A percentile compares a stretch with the other conserved stretches of the same genome.
Evolutionary conservation across 1,140 invertebrate species (phyloP).

Genomic region (Aphidius gifuensis): DNA sequence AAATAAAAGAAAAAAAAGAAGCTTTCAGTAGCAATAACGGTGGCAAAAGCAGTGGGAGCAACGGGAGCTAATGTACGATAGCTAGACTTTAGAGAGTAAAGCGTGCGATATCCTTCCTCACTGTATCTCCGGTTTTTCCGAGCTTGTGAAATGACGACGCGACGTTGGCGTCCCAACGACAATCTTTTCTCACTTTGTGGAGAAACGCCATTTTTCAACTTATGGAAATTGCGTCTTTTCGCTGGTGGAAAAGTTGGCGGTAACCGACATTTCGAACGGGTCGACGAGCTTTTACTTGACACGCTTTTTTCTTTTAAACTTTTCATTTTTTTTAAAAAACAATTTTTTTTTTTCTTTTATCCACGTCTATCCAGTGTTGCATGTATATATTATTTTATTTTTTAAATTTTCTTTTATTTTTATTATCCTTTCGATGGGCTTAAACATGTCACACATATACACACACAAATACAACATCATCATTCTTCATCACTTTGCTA

Average conservation of each 20-base stretch:
- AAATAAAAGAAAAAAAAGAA: neutral
- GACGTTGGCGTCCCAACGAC: constrained; percentile 24
- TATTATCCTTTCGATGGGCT: neutral
- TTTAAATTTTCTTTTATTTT: constrained; percentile 6
- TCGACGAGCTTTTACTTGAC: constrained; percentile 1
- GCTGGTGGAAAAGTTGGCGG: constrained; percentile 33
- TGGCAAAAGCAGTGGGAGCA: neutral
- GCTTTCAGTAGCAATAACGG: neutral
- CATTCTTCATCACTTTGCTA: constrained; percentile 4
- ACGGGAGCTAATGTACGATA: constrained; percentile 18
- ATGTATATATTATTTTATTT: neutral
- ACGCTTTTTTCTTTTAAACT: constrained; percentile 17
- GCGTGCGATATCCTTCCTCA: constrained; percentile 8
- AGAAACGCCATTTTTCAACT: constrained; percentile 48
- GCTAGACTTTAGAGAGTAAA: neutral
- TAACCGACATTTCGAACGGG: constrained; percentile 25
- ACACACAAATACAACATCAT: neutral
- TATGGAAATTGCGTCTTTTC: constrained; percentile 47
- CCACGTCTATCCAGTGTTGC: neutral
- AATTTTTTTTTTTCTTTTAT: constrained; percentile 12
- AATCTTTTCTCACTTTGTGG: constrained; percentile 49
- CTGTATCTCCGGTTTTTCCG: constrained; percentile 18
- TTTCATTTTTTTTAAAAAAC: constrained; percentile 15
- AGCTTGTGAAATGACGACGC: constrained; percentile 11
- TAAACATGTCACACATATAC: too few species aligned